Base-by-base conservation (phyloP, 2,113 vertebrate genomes). In the Xiphophorus hellerii region DNA sequence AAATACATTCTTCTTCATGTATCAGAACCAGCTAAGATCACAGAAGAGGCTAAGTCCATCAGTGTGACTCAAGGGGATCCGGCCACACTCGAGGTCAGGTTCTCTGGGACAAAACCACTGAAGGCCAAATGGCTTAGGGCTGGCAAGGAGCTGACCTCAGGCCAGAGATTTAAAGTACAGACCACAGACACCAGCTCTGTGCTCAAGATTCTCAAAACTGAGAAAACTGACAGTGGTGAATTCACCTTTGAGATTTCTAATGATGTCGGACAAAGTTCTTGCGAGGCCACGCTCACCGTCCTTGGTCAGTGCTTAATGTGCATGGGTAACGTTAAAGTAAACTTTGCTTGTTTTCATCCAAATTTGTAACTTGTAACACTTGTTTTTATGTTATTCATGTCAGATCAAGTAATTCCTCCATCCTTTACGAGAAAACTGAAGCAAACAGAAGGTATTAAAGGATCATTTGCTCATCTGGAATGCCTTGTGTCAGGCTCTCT, bases 61-160 rank as follows among this genome's bases (percentile, higher is more conserved):
- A 98, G 97, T 92, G 98, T 99, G 81, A 98, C 98, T 64, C 96
- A 96, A 85, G 97, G 98, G 66, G 98, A 99, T 88, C 97, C 97
- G 69, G 97, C 96, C 82, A 98, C 95, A 12, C 90, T 99, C 87
- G 97, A 97, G 84, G 97, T 95, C 90, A 95, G 96, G 91, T 98
- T 98, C 94, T 96, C 95, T 1, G 98, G 98, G 92, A 98, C 97
- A 2, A 98, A 97, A 88, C 94, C 95, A 8, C 95, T 99, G 71
- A 96, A 92, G 87, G 95, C 93, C 76, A 96, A 90, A 81, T 99
- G 98, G 97, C 94, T 95, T 63, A 97, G 96, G 93, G 94, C 94
- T 51, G 96, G 96, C 65, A 96, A 96, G 70, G 97, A 98, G 88
- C 87, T 99, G 85, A 92, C 80, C 0, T 91, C 95, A 79, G 94